Base-by-base conservation (phyloP, 53 echinoderm and acorn worm genomes). In the Crossaster papposus region DNA sequence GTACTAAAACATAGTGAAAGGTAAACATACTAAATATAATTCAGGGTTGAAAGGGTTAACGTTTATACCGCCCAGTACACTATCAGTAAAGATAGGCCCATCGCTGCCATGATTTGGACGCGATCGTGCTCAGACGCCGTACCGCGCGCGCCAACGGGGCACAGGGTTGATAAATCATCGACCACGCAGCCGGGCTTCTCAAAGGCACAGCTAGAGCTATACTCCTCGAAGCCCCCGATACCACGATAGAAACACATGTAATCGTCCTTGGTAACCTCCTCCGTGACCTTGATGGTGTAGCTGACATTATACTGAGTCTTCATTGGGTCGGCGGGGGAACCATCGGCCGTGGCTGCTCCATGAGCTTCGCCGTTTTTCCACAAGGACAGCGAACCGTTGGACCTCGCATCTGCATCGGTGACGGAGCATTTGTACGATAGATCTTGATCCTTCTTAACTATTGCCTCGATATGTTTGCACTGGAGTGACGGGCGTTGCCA, bases 181-280 rank as follows among this genome's bases (percentile, higher is more conserved):
- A 6, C 51, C 23, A 81, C 63, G 63, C 81, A 81, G 7, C 17
- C 32, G 18, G 81, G 81, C 58, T 12, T 20, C 26, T 81, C 23
- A 15, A 81, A 81, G 32, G 81, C 62, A 63, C 81, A 81, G 81
- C 31, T 62, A 32, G 81, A 11, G 33, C 31, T 62, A 29, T 81
- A 81, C 31, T 81, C 81, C 35, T 81, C 81, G 15, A 30, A 81
- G 33, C 81, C 81, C 26, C 81, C 81, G 23, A 23, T 81, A 23
- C 62, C 81, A 62, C 15, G 30, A 23, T 81, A 81, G 18, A 62
- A 63, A 23, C 81, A 81, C 30, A 12, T 33, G 63, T 81, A 81
- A 0, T 58, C 58, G 23, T 81, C 81, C 9, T 32, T 32, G 0
- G 32, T 52, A 52, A 51, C 29, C 11, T 32, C 50, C 0, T 58